A percentile compares a stretch with the other conserved stretches of the same genome.
These are phyloP conservation scores for Calyptommatus sinebrachiatus DNA, from an alignment of 2,113 vertebrate species.

Conservation along the genomic window DNA sequence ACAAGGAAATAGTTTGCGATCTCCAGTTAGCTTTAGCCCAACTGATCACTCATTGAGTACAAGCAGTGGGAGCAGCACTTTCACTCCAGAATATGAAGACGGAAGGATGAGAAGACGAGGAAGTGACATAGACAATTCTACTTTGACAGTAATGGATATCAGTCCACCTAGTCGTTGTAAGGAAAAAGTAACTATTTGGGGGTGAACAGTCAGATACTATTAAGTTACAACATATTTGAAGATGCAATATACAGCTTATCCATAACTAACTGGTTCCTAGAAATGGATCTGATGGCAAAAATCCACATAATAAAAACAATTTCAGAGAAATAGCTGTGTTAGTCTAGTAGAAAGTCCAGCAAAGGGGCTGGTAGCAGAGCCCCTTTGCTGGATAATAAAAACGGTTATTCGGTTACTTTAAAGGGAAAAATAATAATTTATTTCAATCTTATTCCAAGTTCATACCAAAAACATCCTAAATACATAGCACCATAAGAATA, in stretches of 20 bases:
- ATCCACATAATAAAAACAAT: no score
- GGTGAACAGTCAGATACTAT: not conserved
- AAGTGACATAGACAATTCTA: slow-evolving; percentile 93
- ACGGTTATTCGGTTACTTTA: no score
- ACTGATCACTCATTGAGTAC: slow-evolving; percentile 93
- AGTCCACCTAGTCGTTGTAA: slow-evolving; percentile 97
- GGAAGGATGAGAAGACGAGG: slow-evolving; percentile 82
- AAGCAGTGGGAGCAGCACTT: slow-evolving; percentile 95
- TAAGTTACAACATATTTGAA: not conserved
- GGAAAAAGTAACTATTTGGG: slow-evolving; percentile 44
- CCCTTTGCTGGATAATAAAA: no score
- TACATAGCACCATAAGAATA: no score
- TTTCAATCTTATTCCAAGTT: no score
- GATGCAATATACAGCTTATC: not conserved
- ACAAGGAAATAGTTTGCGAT: slow-evolving; percentile 90
- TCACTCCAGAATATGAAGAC: slow-evolving; percentile 91
- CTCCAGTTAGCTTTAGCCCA: slow-evolving; percentile 93
- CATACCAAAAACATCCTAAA: no score
- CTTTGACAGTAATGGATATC: slow-evolving; percentile 95
- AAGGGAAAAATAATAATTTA: no score
- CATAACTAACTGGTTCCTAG: no score
- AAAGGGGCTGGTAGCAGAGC: no score
- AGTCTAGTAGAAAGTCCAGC: no score
- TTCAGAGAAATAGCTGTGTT: no score
- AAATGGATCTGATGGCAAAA: no score